Evolutionary conservation across 1,140 invertebrate genomes (phyloP), one percentile per base, ranked within the genome.

Genomic region (Marisa cornuarietis): DNA sequence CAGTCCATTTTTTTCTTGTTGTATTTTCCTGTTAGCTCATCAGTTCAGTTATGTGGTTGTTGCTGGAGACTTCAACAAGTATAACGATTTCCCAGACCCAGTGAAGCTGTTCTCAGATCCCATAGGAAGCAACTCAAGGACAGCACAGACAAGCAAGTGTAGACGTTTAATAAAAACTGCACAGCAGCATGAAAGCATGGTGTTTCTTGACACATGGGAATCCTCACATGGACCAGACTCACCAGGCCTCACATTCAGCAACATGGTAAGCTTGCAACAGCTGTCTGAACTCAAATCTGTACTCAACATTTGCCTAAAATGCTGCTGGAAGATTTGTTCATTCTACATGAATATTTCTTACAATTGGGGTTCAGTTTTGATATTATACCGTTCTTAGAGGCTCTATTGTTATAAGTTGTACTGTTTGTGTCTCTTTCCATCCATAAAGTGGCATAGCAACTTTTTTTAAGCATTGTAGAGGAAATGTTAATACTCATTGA

Each of bases 41-140:
- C 65, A 79, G 62, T 62, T 87, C 18, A 66, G 74, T 24, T 83
- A 87, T 84, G 83, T 85, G 22, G 69, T 88, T 16, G 71, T 88
- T 42, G 69, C 87, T 10, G 87, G 87, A 20, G 87, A 88, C 80
- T 86, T 88, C 69, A 88, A 88, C 66, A 84, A 83, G 22, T 88
- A 88, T 76, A 79, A 76, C 65, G 86, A 88, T 73, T 88, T 83
- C 80, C 82, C 85, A 49, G 79, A 76, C 75, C 87, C 87, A 52
- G 61, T 88, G 20, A 31, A 79, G 24, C 18, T 88, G 54, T 82
- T 88, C 6, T 84, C 83, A 26, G 69, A 75, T 58, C 54, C 54
- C 13, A 65, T 20, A 51, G 31, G 22, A 26, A 20, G 18, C 20
- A 24, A 22, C 10, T n/a, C 42, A 52, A 63, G 8, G 22, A n/a